Conservation (phyloP, 2,888 invertebrate species). For the Branchipolynoe longqiensis region DNA sequence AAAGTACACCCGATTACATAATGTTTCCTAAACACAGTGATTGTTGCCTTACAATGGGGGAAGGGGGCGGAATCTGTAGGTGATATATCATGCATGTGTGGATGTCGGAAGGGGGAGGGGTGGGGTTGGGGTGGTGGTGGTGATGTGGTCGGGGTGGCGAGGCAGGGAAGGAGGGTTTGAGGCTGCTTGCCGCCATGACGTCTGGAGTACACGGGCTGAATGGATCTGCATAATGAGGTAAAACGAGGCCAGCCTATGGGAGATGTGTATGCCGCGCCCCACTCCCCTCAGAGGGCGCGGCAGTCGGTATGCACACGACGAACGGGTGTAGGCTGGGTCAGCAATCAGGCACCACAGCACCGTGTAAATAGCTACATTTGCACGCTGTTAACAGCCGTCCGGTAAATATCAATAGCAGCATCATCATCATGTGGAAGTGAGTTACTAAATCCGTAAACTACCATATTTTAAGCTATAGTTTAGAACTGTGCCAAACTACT, state of each 20-base stretch:
- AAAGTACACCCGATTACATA: no score
- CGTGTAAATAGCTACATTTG: no score
- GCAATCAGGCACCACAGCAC: no score
- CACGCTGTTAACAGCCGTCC: no score
- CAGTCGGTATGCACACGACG: neutral
- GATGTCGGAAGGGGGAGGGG: neutral
- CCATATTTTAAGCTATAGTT: no score
- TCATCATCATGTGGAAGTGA: no score
- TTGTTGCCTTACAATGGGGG: neutral
- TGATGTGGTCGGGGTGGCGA: neutral
- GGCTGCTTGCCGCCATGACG: slow-evolving; percentile 47
- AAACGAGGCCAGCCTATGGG: slow-evolving; percentile 45
- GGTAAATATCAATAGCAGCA: no score
- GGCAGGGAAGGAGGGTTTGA: neutral
- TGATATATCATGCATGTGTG: no score
- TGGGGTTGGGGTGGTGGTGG: neutral
- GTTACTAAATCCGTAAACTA: no score
- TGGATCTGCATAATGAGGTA: slow-evolving; percentile 54
- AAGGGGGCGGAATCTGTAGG: neutral
- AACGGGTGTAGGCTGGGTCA: no score
- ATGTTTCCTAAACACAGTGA: neutral
- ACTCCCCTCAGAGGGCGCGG: neutral
- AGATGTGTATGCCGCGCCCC: slow-evolving; percentile 43
- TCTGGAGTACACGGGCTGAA: slow-evolving; percentile 49
- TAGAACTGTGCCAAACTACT: no score